Evolutionary conservation across 2,113 vertebrate species (phyloP), one percentile per base, ranked within the genome.

Genomic region (Indicator indicator): DNA sequence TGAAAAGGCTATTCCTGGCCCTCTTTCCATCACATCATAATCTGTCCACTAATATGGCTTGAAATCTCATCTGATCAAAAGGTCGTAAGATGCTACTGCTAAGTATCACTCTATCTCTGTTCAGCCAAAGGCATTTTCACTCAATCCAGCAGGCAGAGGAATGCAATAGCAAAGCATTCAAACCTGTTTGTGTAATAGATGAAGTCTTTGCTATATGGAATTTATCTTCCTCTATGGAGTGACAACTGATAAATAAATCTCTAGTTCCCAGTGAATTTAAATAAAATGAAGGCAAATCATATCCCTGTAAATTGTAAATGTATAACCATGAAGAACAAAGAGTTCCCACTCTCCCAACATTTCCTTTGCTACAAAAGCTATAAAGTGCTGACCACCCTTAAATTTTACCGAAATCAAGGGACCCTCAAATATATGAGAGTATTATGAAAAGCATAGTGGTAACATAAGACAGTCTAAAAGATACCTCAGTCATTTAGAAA

Each of bases 1-100:
- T 73, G 68, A 94, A 94, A 95, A 87, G 19, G 82, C 84, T 95
- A 96, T 96, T 96, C 52, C 72, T 94, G 87, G 71, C 24, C 40
- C 46, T 94, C 87, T 94, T 97, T 95, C 94, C 91, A 94, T 94
- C 94, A 89, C 91, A 96, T 95, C 95, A 95, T 94, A 97, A 97
- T 94, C 94, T 94, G 78, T 74, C 68, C 74, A 67, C 93, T 96
- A 95, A 96, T 94, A 85, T 94, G 82, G 84, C 82, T 94, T 87
- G 94, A 95, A 95, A 94, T 91, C 60, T 94, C 89, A 92, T 82
- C 89, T 94, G 95, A 95, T 95, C 94, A 92, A 93, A 95, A 97
- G 94, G 94, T 95, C 94, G 77, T 71, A 89, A 94, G 93, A 93
- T 83, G 87, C 48, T 93, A 50, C 64, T 0, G 11, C 69, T 89